Evolutionary conservation across 2,113 vertebrate genomes (phyloP).

Genomic region (Opisthocomus hoazin): DNA sequence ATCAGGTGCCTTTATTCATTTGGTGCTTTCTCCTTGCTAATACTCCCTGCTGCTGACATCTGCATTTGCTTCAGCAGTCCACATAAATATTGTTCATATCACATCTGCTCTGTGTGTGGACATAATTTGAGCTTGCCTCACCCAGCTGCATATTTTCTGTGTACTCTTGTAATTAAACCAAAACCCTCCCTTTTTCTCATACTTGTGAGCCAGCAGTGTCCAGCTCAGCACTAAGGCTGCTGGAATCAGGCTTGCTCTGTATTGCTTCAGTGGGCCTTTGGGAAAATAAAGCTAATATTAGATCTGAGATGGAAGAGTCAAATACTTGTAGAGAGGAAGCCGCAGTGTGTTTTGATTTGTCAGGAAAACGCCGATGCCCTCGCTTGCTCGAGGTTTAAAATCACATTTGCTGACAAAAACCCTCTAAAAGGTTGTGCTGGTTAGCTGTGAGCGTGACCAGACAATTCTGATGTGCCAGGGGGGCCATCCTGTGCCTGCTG

Average conservation of each 20-base stretch:
- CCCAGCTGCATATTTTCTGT: neutral
- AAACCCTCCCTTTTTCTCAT: neutral
- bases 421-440: neutral
- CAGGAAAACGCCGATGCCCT: neutral
- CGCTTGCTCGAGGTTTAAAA: neutral
- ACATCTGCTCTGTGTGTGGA: neutral
- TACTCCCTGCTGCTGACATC: neutral
- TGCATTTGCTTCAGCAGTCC: neutral
- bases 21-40: neutral
- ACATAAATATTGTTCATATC: neutral
- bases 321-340: neutral
- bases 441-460: neutral
- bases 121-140: neutral
- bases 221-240: neutral
- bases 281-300: neutral
- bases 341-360: neutral
- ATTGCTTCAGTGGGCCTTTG: neutral
- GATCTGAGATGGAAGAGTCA: neutral
- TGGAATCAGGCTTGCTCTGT: neutral
- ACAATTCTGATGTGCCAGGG: neutral
- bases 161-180: neutral
- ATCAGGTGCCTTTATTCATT: neutral
- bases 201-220: neutral
- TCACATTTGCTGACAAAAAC: neutral
- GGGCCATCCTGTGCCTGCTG: neutral